Conservation (phyloP, 2,113 vertebrate species). For the Mormyrus lacerda region DNA sequence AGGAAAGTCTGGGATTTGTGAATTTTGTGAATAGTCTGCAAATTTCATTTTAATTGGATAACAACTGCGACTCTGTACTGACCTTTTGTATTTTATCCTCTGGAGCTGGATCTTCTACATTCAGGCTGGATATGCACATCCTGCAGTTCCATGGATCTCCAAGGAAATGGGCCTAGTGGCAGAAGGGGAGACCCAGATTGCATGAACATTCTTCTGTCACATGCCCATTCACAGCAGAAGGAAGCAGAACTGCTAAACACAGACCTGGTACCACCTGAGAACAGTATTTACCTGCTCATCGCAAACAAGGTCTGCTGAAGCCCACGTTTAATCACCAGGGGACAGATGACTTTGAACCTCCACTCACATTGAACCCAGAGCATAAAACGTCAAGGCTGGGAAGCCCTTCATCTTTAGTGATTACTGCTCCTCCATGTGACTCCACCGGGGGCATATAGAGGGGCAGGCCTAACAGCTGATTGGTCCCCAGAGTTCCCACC, state of each 20-base stretch:
- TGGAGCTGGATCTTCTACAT: background rate
- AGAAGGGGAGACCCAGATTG: background rate
- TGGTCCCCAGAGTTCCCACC: background rate
- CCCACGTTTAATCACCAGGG: background rate
- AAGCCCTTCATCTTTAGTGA: background rate
- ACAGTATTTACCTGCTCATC: background rate
- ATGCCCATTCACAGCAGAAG: background rate
- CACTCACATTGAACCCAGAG: background rate
- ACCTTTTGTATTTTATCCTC: background rate
- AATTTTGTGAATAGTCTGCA: background rate
- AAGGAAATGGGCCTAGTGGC: background rate
- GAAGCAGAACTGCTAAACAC: background rate
- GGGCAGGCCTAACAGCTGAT: background rate
- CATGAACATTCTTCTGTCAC: background rate
- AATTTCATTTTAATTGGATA: background rate
- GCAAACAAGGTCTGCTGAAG: background rate
- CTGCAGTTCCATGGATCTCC: background rate
- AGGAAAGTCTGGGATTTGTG: background rate
- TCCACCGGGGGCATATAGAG: background rate
- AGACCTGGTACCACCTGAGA: background rate
- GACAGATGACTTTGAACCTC: background rate
- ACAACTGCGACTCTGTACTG: background rate
- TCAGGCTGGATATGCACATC: background rate
- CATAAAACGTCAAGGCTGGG: background rate
- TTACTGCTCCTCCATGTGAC: background rate